Evolutionary conservation across 2,113 vertebrate genomes (phyloP).

Genomic region (Nerophis lumbriciformis): DNA sequence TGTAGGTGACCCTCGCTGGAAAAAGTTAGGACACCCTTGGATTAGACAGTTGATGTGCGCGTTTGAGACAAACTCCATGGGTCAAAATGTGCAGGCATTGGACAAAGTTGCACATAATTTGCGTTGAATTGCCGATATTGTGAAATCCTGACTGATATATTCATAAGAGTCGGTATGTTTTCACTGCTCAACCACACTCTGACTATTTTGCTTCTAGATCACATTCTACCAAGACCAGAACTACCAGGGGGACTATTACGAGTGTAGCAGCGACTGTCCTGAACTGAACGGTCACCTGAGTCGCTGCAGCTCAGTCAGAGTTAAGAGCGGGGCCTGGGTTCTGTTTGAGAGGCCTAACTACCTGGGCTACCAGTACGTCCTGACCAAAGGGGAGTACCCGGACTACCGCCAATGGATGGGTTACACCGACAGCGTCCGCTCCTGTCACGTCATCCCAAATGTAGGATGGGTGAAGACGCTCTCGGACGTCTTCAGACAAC

Average conservation of each 20-base stretch:
- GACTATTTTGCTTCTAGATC: constrained; percentile 40
- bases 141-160: no score
- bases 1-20: no score
- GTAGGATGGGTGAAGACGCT: constrained; percentile 1
- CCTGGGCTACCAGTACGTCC: constrained; percentile 47
- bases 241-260: constrained; percentile 54
- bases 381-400: constrained; percentile 50
- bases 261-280: constrained; percentile 50
- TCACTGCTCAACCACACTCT: not conserved
- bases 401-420: constrained; percentile 51
- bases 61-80: no score
- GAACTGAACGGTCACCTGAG: constrained; percentile 47
- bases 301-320: constrained; percentile 49
- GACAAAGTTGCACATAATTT: no score
- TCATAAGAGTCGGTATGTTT: no score
- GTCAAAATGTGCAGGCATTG: no score
- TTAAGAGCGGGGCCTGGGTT: constrained; percentile 60
- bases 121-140: no score
- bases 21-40: no score
- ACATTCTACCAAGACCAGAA: constrained; percentile 62
- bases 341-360: constrained; percentile 49
- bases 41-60: no score
- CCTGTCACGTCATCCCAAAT: constrained; percentile 28
- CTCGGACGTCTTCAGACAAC: not conserved
- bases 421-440: constrained; percentile 38